Conservation (phyloP, 2,888 invertebrate genomes). For the Aradus depressus region DNA sequence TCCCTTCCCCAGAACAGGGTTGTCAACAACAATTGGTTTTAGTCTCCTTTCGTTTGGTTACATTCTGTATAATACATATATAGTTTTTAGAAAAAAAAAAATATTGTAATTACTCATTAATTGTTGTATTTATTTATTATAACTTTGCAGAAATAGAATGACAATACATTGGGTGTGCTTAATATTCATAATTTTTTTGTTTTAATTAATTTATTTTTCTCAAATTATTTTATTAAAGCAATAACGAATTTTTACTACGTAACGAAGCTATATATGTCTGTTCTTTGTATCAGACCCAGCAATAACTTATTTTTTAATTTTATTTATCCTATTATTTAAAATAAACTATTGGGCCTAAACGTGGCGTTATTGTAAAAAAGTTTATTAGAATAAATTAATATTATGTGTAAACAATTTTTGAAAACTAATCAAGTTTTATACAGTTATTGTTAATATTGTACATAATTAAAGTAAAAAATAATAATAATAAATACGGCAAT, state of each 20-base stretch:
- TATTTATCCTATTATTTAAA: too few relatives aligned
- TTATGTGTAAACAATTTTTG: too few relatives aligned
- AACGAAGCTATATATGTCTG: too few relatives aligned
- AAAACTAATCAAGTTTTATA: too few relatives aligned
- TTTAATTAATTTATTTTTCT: not conserved
- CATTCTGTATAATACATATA: not conserved
- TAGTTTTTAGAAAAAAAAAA: not conserved
- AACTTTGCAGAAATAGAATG: constrained; percentile 28
- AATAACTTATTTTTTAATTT: too few relatives aligned
- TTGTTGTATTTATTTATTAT: constrained; percentile 1
- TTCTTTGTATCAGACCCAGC: too few relatives aligned
- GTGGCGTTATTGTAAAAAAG: not conserved
- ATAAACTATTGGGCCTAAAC: not conserved
- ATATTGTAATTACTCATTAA: too few relatives aligned
- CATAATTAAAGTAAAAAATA: constrained; percentile 3
- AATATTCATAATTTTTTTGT: not conserved
- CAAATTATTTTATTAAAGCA: too few relatives aligned
- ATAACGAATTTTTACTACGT: too few relatives aligned
- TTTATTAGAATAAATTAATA: not conserved
- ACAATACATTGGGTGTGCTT: constrained; percentile 22
- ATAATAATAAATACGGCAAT: constrained; percentile 18
- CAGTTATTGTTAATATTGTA: constrained; percentile 20
- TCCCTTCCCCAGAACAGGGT: too few relatives aligned
- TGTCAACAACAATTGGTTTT: too few relatives aligned
- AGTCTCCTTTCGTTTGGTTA: too few relatives aligned